Evolutionary conservation across 2,797 vertebrate genomes (phyloP).

Genomic region (Antennarius maculatus): DNA sequence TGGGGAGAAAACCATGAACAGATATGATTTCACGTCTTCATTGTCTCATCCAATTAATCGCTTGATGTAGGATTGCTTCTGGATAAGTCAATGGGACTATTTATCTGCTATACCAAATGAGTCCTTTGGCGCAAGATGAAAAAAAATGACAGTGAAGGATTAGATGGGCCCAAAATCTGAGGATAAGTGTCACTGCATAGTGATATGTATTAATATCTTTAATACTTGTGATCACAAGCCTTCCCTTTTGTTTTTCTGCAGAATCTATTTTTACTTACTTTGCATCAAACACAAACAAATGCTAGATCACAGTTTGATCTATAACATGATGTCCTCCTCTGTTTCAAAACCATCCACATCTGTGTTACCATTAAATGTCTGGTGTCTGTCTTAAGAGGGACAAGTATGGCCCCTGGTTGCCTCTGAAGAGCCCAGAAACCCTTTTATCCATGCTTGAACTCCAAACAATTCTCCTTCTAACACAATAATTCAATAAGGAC

Average conservation of each 20-base stretch:
- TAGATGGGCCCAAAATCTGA: constrained; percentile 56
- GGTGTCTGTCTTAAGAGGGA: constrained; percentile 56
- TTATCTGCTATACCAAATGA: constrained; percentile 70
- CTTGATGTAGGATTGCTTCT: constrained; percentile 67
- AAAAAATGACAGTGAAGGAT: constrained; percentile 71
- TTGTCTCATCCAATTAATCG: constrained; percentile 76
- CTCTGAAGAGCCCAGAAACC: constrained; percentile 67
- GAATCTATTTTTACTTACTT: constrained; percentile 31
- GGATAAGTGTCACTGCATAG: constrained; percentile 68
- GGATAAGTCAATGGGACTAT: constrained; percentile 70
- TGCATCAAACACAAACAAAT: constrained; percentile 24
- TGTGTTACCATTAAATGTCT: constrained; percentile 43
- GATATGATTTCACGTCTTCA: constrained; percentile 59
- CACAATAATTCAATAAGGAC: constrained; percentile 83
- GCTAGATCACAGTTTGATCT: constrained; percentile 11
- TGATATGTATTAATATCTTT: constrained; percentile 54
- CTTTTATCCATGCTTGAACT: constrained; percentile 79
- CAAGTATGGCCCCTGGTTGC: constrained; percentile 56
- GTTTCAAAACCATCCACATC: constrained; percentile 35
- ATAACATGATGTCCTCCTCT: constrained; percentile 24
- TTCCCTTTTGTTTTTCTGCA: constrained; percentile 34
- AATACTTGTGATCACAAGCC: constrained; percentile 30
- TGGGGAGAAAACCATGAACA: constrained; percentile 50
- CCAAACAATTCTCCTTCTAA: constrained; percentile 77
- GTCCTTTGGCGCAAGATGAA: constrained; percentile 67